Evolutionary conservation across 2,113 vertebrate species (phyloP), one percentile per base, ranked within the genome.

Genomic region (Sturnus vulgaris): DNA sequence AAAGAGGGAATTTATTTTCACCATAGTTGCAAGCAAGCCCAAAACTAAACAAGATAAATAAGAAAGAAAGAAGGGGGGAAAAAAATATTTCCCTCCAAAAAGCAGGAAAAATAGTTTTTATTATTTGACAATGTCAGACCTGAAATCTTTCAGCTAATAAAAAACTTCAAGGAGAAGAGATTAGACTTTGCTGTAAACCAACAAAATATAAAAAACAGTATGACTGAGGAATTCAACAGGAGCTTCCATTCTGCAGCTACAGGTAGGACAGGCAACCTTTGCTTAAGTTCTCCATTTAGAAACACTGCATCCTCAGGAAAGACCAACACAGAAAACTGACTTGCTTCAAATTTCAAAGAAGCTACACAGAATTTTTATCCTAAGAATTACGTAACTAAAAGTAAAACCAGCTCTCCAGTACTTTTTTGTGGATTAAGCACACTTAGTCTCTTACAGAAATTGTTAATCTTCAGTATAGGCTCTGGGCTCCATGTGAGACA

Each of bases 311-410:
- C 68, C 30, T 82, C 60, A 37, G 50, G 55, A 70, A 68, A 75
- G 57, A 60, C 27, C 37, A 5, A 75, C 15, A 46, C 14, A 64
- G 27, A 56, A 71, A 75, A 90, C 39, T 12, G 31, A 75, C 47
- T 84, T 60, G 55, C 73, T 93, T 71, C 88, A 60, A 83, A 84
- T 83, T 94, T 86, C 63, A 42, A 65, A 92, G 50, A 82, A 17
- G 50, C 16, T 68, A 71, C 52, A 44, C 0, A 60, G 49, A 71
- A 78, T 79, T 79, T 92, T 75, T 81, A 49, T 61, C 49, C 53
- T 27, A 35, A 60, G 12, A 52, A 35, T 28, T 56, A 57, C 5
- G 56, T 2, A 81, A 71, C 44, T 60, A 63, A 52, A 92, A 80
- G 63, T 20, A 88, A 83, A 81, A 28, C 7, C 25, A 23, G 14